Evolutionary conservation across 30 jellyfish, hydroid and myxozoan species (phyloP).

Genomic region (Hydra vulgaris): DNA sequence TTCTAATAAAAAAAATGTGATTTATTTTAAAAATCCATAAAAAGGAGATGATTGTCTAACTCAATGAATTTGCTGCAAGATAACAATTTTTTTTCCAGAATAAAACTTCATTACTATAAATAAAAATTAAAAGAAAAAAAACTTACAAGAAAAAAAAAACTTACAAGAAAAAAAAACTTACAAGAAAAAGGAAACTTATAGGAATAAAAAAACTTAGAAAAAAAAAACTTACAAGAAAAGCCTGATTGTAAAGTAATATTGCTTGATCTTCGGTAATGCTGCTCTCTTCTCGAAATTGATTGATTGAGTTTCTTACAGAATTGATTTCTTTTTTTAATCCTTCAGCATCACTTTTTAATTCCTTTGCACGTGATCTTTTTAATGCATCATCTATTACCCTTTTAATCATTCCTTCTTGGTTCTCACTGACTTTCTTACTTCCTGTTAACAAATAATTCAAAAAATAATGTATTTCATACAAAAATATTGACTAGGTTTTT

Average conservation of each 20-base stretch:
- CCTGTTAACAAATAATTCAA: not conserved
- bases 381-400: slow-evolving; percentile 1
- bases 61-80: too few species aligned
- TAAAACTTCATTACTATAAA: too few species aligned
- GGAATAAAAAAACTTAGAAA: too few species aligned
- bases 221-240: slow-evolving; percentile 18
- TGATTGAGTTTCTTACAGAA: slow-evolving; percentile 9
- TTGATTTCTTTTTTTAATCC: not conserved
- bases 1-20: too few species aligned
- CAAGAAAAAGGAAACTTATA: too few species aligned
- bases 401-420: slow-evolving; percentile 3
- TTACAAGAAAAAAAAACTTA: too few species aligned
- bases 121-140: too few species aligned
- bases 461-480: not conserved
- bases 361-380: slow-evolving; percentile 2
- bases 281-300: slow-evolving; percentile 23
- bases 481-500: too few species aligned
- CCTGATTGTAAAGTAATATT: slow-evolving; percentile 15
- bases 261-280: slow-evolving; percentile 19
- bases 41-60: too few species aligned
- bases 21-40: too few species aligned
- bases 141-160: too few species aligned
- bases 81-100: too few species aligned
- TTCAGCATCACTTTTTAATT: not conserved
- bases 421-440: not conserved